A percentile compares a stretch with the other conserved stretches of the same genome.
Evolutionary conservation across 1,140 invertebrate genomes (phyloP).

Genomic region (Brachionus koreanus): DNA sequence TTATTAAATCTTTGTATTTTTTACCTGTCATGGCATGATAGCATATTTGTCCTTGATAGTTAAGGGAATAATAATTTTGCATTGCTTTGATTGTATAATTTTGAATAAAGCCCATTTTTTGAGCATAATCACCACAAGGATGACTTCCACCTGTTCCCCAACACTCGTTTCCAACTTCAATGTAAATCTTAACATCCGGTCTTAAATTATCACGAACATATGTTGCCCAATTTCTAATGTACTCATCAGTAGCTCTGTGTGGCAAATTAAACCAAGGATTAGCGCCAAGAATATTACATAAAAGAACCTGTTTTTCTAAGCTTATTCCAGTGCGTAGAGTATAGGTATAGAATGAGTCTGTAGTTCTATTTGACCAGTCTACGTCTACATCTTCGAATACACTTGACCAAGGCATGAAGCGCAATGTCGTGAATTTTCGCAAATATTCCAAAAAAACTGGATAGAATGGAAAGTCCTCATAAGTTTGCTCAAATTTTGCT

Average conservation of each 20-base stretch:
- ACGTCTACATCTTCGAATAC: constrained; percentile 46
- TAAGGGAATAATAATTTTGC: neutral
- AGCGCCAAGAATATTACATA: constrained; percentile 48
- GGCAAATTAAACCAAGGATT: constrained; percentile 50
- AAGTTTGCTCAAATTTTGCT: constrained; percentile 48
- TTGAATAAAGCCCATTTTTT: constrained; percentile 12
- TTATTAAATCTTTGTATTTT: neutral
- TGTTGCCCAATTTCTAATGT: constrained; percentile 47
- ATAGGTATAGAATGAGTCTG: constrained; percentile 47
- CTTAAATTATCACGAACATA: constrained; percentile 46
- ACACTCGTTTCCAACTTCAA: constrained; percentile 22
- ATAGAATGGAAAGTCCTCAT: constrained; percentile 49
- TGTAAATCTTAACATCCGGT: constrained; percentile 48
- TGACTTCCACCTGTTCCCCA: neutral
- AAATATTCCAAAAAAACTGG: constrained; percentile 48
- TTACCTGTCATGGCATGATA: constrained; percentile 12
- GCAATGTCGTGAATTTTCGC: constrained; percentile 47
- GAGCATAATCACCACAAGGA: neutral
- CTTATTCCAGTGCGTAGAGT: constrained; percentile 46
- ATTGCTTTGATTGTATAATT: neutral
- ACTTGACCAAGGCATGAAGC: constrained; percentile 49
- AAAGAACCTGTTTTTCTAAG: constrained; percentile 48
- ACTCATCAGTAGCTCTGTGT: constrained; percentile 50
- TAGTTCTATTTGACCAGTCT: constrained; percentile 47
- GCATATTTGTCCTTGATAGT: neutral